Conservation (phyloP, 2,888 invertebrate species). For the Temnothorax unifasciatus region DNA sequence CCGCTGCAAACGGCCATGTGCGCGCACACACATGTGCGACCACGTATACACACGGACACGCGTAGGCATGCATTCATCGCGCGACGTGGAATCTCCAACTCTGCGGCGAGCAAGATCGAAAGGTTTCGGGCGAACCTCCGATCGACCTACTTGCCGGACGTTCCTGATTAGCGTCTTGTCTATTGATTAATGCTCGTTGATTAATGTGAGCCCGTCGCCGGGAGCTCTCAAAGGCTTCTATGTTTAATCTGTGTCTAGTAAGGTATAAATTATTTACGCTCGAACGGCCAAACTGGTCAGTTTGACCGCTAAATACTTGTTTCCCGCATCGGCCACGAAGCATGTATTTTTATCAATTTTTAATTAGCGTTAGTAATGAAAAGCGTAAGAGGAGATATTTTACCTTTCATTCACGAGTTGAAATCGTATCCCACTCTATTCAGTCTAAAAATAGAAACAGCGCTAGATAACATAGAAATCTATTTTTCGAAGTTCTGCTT, state of each 20-base stretch:
- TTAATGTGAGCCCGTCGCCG: constrained; percentile 37
- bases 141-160: constrained; percentile 67
- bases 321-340: constrained; percentile 9
- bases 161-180: constrained; percentile 61
- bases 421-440: not conserved
- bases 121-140: constrained; percentile 57
- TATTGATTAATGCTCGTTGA: constrained; percentile 55
- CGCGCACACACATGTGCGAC: not conserved
- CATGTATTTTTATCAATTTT: constrained; percentile 39
- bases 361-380: constrained; percentile 1
- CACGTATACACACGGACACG: not conserved
- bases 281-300: constrained; percentile 51
- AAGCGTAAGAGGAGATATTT: not conserved
- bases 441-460: not conserved
- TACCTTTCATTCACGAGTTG: not conserved
- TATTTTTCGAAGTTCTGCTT: not conserved
- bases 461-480: not conserved
- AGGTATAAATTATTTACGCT: constrained; percentile 47
- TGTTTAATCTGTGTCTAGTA: constrained; percentile 49
- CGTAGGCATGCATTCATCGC: constrained; percentile 55
- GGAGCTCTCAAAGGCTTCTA: constrained; percentile 53
- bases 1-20: constrained; percentile 55
- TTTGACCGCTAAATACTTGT: constrained; percentile 38
- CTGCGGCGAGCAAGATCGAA: constrained; percentile 70
- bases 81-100: constrained; percentile 69